Evolutionary conservation across 2,797 vertebrate species (phyloP).

Genomic region (Pangasius larnaudii): DNA sequence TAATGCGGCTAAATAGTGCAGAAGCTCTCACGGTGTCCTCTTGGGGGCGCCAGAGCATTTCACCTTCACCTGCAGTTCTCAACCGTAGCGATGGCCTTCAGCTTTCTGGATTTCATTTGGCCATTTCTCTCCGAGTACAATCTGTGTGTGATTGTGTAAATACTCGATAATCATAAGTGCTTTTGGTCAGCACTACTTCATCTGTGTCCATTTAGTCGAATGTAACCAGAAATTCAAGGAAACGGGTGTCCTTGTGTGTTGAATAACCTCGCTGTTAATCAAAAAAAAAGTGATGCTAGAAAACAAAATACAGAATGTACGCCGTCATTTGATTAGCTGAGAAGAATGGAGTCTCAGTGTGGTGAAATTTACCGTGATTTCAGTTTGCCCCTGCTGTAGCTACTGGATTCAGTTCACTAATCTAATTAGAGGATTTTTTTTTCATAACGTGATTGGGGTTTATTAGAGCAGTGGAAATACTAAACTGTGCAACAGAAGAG

Average conservation of each 20-base stretch:
- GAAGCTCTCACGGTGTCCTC: conserved; percentile 14
- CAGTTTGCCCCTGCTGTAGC: neutral
- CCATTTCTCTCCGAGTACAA: neutral
- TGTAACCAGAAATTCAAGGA: neutral
- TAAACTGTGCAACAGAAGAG: neutral
- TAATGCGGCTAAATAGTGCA: neutral
- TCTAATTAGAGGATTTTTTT: neutral
- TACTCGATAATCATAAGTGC: neutral
- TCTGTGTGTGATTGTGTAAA: neutral
- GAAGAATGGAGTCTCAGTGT: neutral
- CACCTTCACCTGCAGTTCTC: conserved; percentile 19
- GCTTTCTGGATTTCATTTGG: neutral
- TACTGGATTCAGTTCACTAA: neutral
- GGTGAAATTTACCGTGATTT: neutral
- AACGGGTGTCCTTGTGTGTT: neutral
- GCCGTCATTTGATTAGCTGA: neutral
- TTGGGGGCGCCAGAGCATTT: conserved; percentile 56
- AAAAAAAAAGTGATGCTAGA: too few species aligned
- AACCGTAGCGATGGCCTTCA: neutral
- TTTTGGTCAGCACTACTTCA: neutral
- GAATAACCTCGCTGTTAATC: neutral
- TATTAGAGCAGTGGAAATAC: neutral
- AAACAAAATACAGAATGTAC: neutral
- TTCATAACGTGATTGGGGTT: neutral
- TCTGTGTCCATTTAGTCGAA: neutral